These are phyloP conservation scores for Clivina fossor DNA, from an alignment of 2,888 invertebrate species.

Conservation along the genomic window DNA sequence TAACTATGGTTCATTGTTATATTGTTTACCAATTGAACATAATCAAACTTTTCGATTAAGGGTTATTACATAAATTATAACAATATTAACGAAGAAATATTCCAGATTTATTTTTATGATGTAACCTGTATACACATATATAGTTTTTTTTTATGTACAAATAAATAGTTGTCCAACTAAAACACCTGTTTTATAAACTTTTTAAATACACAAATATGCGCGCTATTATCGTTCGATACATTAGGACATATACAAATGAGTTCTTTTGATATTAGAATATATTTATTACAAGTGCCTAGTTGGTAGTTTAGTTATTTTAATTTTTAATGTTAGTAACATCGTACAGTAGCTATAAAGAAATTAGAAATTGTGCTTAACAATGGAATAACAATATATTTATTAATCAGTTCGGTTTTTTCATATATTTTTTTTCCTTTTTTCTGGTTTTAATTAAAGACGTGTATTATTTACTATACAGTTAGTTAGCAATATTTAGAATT, in stretches of 20 bases:
- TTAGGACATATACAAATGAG: conserved; percentile 31
- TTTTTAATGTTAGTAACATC: conserved; percentile 13
- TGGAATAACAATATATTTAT: conserved; percentile 29
- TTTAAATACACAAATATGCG: conserved; percentile 33
- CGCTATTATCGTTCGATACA: conserved; percentile 30
- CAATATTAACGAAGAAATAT: too few species aligned
- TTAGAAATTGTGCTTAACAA: conserved; percentile 30
- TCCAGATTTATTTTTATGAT: too few species aligned
- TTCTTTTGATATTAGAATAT: conserved; percentile 29
- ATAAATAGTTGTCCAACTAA: conserved; percentile 25
- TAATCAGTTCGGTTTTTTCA: too few species aligned
- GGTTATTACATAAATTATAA: too few species aligned
- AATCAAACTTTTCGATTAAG: too few species aligned
- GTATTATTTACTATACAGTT: conserved; percentile 31
- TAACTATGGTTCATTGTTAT: too few species aligned
- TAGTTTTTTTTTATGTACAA: conserved; percentile 30
- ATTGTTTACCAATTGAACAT: too few species aligned
- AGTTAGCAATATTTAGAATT: conserved; percentile 29
- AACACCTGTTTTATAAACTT: conserved; percentile 29
- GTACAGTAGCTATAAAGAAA: conserved; percentile 23
- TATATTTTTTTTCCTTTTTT: too few species aligned
- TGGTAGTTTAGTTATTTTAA: conserved; percentile 7
- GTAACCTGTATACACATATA: too few species aligned
- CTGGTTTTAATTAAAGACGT: conserved; percentile 29
- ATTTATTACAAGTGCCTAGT: conserved; percentile 32